Conservation (phyloP, 2,797 vertebrate species). For the Semaprochilodus insignis region DNA sequence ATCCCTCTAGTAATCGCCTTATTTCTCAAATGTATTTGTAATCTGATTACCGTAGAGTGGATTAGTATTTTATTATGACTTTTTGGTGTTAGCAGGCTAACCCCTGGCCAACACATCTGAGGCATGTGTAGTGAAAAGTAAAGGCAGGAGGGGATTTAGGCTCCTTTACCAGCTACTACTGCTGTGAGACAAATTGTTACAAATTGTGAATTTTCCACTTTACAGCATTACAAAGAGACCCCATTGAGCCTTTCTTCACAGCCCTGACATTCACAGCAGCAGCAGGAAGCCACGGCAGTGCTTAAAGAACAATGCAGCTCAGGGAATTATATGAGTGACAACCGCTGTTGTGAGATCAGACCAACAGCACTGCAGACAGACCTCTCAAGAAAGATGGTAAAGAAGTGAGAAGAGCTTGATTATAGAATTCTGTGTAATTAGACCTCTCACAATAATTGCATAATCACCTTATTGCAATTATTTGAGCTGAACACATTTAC, state of each 20-base stretch:
- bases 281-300: slow-evolving; percentile 52
- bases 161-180: slow-evolving; percentile 66
- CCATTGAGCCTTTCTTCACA: slow-evolving; percentile 58
- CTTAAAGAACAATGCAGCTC: slow-evolving; percentile 63
- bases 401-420: not conserved
- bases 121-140: not conserved
- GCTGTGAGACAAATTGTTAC: slow-evolving; percentile 77
- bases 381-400: not conserved
- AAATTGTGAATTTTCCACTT: slow-evolving; percentile 79
- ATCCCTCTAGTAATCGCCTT: not conserved
- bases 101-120: not conserved
- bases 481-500: too few relatives aligned
- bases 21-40: not conserved
- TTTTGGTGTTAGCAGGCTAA: not conserved
- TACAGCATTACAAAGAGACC: slow-evolving; percentile 74
- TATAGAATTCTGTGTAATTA: too few relatives aligned
- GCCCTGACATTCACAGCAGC: slow-evolving; percentile 44
- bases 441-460: too few relatives aligned
- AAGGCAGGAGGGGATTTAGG: slow-evolving; percentile 38
- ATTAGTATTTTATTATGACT: not conserved
- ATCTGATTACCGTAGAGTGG: slow-evolving; percentile 18
- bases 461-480: too few relatives aligned
- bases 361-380: slow-evolving; percentile 23
- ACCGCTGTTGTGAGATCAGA: slow-evolving; percentile 52
- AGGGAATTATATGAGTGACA: slow-evolving; percentile 61